A percentile compares a stretch with the other conserved stretches of the same genome.
phyloP scores from a whole-genome alignment of 1,140 invertebrate genomes.

The Drosophila burlai region DNA sequence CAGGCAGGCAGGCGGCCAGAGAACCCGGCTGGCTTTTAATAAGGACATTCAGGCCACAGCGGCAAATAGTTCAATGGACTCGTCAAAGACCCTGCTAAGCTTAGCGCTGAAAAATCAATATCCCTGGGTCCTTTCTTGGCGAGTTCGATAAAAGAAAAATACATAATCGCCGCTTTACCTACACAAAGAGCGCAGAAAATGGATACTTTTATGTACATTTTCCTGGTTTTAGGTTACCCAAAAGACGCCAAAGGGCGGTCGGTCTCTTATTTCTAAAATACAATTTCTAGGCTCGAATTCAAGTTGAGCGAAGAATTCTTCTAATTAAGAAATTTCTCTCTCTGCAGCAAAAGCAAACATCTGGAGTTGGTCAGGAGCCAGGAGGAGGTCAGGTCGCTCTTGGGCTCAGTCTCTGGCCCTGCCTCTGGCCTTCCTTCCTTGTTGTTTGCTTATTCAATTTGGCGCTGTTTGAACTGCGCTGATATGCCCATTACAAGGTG shows the following conservation, averaged over 20 bases:
- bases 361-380: constrained; percentile 19
- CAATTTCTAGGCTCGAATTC: not conserved
- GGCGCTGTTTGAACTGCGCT: constrained; percentile 45
- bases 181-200: constrained; percentile 9
- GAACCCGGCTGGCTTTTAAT: constrained; percentile 31
- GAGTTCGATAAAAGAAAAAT: constrained; percentile 12
- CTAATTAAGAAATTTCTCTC: constrained; percentile 19
- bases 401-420: not conserved
- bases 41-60: constrained; percentile 58
- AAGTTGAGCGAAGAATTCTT: not conserved
- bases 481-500: constrained; percentile 48
- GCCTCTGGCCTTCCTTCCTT: not conserved
- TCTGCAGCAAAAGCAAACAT: constrained; percentile 33
- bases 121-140: not conserved
- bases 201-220: constrained; percentile 4
- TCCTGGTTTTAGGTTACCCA: constrained; percentile 4
- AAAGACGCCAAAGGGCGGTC: not conserved
- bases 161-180: constrained; percentile 4
- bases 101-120: constrained; percentile 62
- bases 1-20: constrained; percentile 6
- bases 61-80: constrained; percentile 71
- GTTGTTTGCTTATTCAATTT: constrained; percentile 55
- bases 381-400: not conserved
- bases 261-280: not conserved
- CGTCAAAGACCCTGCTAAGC: constrained; percentile 49